These are phyloP conservation scores for Oenanthe oenanthe DNA, from an alignment of 2,113 vertebrate species.

Conservation along the genomic window DNA sequence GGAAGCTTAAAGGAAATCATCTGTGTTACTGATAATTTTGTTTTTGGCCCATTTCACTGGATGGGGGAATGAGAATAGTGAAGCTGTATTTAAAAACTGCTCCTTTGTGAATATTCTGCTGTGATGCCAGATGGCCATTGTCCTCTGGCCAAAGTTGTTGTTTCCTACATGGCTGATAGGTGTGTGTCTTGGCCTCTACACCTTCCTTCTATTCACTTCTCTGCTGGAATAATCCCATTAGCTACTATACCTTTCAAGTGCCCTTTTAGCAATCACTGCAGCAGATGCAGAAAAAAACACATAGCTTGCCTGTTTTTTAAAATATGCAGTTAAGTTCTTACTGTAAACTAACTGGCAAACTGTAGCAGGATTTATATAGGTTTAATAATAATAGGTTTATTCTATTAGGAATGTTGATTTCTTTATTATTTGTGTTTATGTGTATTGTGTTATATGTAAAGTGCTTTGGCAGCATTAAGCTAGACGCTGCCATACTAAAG, in stretches of 20 bases:
- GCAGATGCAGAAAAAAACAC: background rate
- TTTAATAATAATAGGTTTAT: background rate
- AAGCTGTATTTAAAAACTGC: conserved; percentile 18
- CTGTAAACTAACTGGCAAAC: background rate
- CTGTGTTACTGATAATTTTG: background rate
- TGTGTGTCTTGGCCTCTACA: conserved; percentile 3
- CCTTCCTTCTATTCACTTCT: background rate
- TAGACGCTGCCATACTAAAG: background rate
- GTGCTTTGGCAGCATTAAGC: background rate
- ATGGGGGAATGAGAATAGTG: background rate
- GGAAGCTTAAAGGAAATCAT: background rate
- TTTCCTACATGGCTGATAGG: background rate
- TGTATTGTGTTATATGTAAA: background rate
- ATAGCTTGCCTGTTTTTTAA: background rate
- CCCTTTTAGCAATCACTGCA: background rate
- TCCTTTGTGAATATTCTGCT: background rate
- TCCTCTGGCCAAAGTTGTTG: background rate
- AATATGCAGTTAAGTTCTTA: background rate
- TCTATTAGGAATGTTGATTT: background rate
- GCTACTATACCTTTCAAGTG: background rate
- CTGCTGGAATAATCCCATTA: conserved; percentile 2
- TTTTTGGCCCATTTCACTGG: background rate
- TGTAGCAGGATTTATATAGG: background rate
- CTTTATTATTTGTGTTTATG: background rate
- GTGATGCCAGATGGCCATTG: background rate